Conservation (phyloP, 2,113 vertebrate genomes). For the human region GRCh38 chr18:51771501-51772000, state of each 20-base stretch:
- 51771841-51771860: not conserved
- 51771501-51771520: not conserved
- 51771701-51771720: not conserved
- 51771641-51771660: not conserved
- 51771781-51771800: not conserved
- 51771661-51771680: not conserved
- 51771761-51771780: not conserved
- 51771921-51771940: not conserved
- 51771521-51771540: not conserved
- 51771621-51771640: not conserved
- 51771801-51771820: too few relatives aligned
- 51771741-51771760: not conserved
- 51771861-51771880: not conserved
- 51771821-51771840: not conserved
- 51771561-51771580: not conserved
- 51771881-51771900: not conserved
- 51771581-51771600: not conserved
- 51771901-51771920: not conserved
- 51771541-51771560: not conserved
- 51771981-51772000: too few relatives aligned
- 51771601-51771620: not conserved
- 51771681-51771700: not conserved
- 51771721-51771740: not conserved
- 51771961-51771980: conserved; percentile 23
- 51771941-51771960: not conserved